Base-by-base conservation (phyloP, 2,888 invertebrate genomes). In the Leistus spinibarbis region DNA sequence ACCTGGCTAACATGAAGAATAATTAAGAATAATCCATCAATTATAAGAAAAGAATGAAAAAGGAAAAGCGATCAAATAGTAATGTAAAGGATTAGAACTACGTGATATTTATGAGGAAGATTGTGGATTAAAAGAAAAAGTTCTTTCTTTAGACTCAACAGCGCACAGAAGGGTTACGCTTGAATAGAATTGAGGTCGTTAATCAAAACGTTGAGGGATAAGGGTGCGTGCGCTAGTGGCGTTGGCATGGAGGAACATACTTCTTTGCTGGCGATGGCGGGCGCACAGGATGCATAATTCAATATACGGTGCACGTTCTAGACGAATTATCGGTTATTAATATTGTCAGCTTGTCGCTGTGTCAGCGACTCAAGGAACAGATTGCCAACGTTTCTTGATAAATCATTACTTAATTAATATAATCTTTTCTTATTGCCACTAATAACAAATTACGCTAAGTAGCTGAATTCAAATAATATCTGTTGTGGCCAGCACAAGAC, bases 81-180 rank as follows among this genome's bases (percentile, higher is more conserved):
- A n/a, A n/a, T n/a, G n/a, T n/a, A n/a, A n/a, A n/a, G n/a, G n/a
- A n/a, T n/a, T n/a, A n/a, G n/a, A n/a, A n/a, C n/a, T n/a, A n/a
- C n/a, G 3, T 40, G 40, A 40, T 10, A 40, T 40, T 40, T 40
- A 40, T 40, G 7, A 40, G 40, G 69, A 60, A 69, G 69, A 27
- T 40, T 57, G 69, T 57, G 27, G 57, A 69, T 70, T 70, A 63
- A 22, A 62, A 70, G 70, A 70, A 70, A 70, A 63, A 69, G 22
- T 63, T 70, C 54, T 40, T 40, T 40, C 7, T 40, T 40, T 40
- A 10, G 40, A 0, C 13, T 40, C n/a, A n/a, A n/a, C n/a, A n/a
- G 0, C 10, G 40, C 40, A 40, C 40, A 13, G 40, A 3, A 40
- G 40, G 1, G 7, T 22, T 63, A 22, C 69, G 69, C 70, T 9